phyloP scores from a whole-genome alignment of 2,113 vertebrate species.

The Coracopsis vasa region DNA sequence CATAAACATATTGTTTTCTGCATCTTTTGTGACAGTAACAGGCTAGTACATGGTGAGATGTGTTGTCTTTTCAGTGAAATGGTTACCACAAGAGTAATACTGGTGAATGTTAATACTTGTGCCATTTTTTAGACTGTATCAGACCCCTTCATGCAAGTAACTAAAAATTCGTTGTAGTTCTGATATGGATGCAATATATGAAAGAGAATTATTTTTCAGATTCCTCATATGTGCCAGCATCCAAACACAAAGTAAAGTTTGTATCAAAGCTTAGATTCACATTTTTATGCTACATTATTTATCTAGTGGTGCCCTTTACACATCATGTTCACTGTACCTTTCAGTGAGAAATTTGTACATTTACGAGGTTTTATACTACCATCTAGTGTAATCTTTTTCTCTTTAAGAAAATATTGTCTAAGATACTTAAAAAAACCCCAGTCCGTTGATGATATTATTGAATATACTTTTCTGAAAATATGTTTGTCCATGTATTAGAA shows the following conservation, averaged over 20 bases:
- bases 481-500: not conserved
- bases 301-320: not conserved
- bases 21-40: not conserved
- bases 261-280: not conserved
- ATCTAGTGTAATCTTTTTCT: constrained; percentile 48
- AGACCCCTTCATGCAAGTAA: not conserved
- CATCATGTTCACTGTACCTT: not conserved
- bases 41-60: not conserved
- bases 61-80: not conserved
- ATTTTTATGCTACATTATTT: not conserved
- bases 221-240: not conserved
- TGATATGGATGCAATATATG: not conserved
- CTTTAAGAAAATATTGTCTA: not conserved
- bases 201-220: not conserved
- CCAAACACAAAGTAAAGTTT: not conserved
- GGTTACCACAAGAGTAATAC: not conserved
- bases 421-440: not conserved
- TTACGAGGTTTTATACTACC: constrained; percentile 48
- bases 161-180: too few relatives aligned
- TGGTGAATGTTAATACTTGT: not conserved
- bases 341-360: not conserved
- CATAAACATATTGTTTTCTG: not conserved
- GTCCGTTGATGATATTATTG: not conserved
- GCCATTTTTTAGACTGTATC: not conserved
- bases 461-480: not conserved